Base-by-base conservation (phyloP, 2,113 vertebrate genomes). In the Danio rerio region DNA sequence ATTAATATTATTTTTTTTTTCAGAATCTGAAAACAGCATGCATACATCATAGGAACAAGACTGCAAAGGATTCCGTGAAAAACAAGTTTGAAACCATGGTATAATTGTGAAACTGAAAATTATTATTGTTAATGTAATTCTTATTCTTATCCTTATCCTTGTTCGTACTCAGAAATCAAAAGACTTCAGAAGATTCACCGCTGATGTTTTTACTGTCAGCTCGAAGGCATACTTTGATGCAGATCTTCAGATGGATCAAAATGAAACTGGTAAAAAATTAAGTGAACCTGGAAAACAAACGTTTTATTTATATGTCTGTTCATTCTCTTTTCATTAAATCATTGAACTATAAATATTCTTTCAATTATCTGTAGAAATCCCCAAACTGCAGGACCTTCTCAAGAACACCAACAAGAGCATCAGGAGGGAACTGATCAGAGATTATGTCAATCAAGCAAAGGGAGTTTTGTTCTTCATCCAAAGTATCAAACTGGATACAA, bases 381-480 rank as follows among this genome's bases (percentile, higher is more conserved):
- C 63, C 15, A 66, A 66, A 7, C 63, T 66, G 63, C 40, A 15
- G 63, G 15, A 66, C 16, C 6, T 16, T 13, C 63, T 66, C 12
- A 43, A 3, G 10, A 66, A 5, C 13, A 13, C 16, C 5, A 66
- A 66, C 63, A 9, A 43, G 40, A 43, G 6, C 63, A 66, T 43
- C 2, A 43, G 4, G 3, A 15, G 7, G 16, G 15, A 66, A 43
- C 15, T 43, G 40, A 66, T 31, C 7, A 66, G 13, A n/a, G 63
- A 66, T 16, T 66, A 66, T 66, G 11, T 66, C 63, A 66, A 43
- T 42, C 21, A 63, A 63, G 61, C 61, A 42, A 63, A 63, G 31
- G 61, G 61, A 63, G 12, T 63, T 63, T 43, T 66, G 63, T 66
- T 40, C 63, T 66, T 66, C 31, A 66, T 66, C 15, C 63, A 66